phyloP scores from a whole-genome alignment of 2,797 vertebrate species.

The Scyliorhinus canicula region DNA sequence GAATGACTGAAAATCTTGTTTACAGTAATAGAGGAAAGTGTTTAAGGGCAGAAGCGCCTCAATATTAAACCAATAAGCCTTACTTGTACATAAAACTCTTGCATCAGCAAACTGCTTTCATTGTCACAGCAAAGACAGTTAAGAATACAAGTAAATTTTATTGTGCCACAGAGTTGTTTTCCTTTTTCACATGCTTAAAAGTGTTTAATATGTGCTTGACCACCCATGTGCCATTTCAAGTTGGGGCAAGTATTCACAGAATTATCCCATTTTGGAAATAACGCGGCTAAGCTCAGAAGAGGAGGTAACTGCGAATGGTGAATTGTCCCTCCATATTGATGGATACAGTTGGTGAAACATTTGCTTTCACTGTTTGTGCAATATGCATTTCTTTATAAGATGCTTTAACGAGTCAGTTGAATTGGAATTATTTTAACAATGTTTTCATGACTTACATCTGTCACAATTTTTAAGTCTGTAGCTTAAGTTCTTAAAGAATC shows the following conservation, averaged over 20 bases:
- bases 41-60: slow-evolving; percentile 79
- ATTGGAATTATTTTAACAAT: slow-evolving; percentile 68
- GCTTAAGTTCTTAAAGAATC: slow-evolving; percentile 72
- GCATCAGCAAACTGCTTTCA: slow-evolving; percentile 68
- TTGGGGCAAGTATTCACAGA: slow-evolving; percentile 58
- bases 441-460: slow-evolving; percentile 65
- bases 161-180: slow-evolving; percentile 77
- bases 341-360: slow-evolving; percentile 76
- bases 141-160: slow-evolving; percentile 70
- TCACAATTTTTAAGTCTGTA: slow-evolving; percentile 73
- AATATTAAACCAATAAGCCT: slow-evolving; percentile 99
- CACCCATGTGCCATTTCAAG: slow-evolving; percentile 65
- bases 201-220: slow-evolving; percentile 59
- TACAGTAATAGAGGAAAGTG: slow-evolving; percentile 76
- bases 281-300: slow-evolving; percentile 50
- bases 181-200: slow-evolving; percentile 52
- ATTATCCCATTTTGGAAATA: slow-evolving; percentile 57
- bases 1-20: slow-evolving; percentile 80
- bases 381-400: slow-evolving; percentile 86
- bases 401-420: slow-evolving; percentile 83
- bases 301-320: slow-evolving; percentile 57
- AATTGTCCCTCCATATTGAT: slow-evolving; percentile 65
- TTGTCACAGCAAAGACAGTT: slow-evolving; percentile 77
- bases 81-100: slow-evolving; percentile 96
- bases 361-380: slow-evolving; percentile 96